Evolutionary conservation across 2,113 vertebrate genomes (phyloP), one percentile per base, ranked within the genome.

Genomic region (Cygnus atratus): DNA sequence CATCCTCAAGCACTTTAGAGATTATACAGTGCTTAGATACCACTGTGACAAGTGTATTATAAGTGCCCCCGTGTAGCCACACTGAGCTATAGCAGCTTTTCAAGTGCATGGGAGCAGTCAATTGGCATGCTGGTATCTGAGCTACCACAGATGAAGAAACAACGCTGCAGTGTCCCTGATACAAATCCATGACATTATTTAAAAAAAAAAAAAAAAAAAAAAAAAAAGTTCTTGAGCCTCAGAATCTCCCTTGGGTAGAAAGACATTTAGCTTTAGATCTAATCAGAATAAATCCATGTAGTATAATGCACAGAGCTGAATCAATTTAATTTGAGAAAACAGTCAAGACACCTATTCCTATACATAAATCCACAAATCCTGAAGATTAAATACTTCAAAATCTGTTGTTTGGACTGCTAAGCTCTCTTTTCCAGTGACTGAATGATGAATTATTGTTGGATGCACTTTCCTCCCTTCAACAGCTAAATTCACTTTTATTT

Each of bases 401-500:
- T 87, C 72, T 84, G 8, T 74, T 90, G n/a, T 84, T 95, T 88
- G 61, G 75, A 92, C 46, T 86, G 73, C 48, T 90, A 90, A 86
- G 5, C 37, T 88, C 14, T 61, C 61, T 81, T 77, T 92, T 24
- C 65, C 37, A 39, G 26, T 61, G 57, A 46, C 67, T 86, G 87
- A 87, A 88, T 67, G 31, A n/a, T 74, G 67, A 80, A 84, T 95
- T 96, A 77, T 50, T 78, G 18, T 29, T 76, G 46, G 50, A 88
- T 67, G 35, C 29, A 2, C 65, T 92, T 84, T 55, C 37, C 65
- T 81, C 25, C 11, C 31, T 94, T 85, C 68, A 85, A 39, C 67
- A 92, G 28, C 67, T 62, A 73, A 90, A 94, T 94, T 91, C 28
- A 66, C 41, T 87, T 91, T 95, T 95, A 92, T 84, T 89, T 93